These are phyloP conservation scores for Pangasianodon gigas DNA, from an alignment of 2,113 vertebrate genomes.

Conservation along the genomic window DNA sequence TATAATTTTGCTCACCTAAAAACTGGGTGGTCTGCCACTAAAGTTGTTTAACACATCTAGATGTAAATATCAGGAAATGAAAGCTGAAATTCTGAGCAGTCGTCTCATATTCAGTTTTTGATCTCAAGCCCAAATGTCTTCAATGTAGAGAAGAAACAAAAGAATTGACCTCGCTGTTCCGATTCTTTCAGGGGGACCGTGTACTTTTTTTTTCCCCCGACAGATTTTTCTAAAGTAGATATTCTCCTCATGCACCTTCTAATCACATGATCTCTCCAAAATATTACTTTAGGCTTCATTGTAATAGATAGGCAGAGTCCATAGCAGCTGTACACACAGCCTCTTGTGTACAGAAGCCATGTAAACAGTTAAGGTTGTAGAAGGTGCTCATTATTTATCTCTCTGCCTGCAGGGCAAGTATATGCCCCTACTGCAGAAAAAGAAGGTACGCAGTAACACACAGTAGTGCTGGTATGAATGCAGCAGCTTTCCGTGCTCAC, in stretches of 20 bases:
- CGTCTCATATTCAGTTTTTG: not conserved
- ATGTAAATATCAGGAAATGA: not conserved
- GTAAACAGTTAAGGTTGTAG: not conserved
- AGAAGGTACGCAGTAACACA: slow-evolving; percentile 56
- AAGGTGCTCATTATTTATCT: slow-evolving; percentile 41
- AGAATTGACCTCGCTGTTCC: not conserved
- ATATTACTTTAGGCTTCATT: not conserved
- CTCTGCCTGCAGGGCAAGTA: slow-evolving; percentile 58
- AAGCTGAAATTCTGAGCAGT: not conserved
- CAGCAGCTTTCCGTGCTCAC: slow-evolving; percentile 33
- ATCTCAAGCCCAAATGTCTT: not conserved
- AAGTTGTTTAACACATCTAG: not conserved
- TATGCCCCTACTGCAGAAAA: slow-evolving; percentile 61
- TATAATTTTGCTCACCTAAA: too few relatives aligned
- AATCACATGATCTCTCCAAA: not conserved
- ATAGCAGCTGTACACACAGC: not conserved
- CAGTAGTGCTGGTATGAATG: slow-evolving; percentile 30
- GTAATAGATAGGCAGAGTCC: not conserved
- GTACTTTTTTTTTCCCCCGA: not conserved
- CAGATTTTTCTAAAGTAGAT: not conserved
- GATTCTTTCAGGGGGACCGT: not conserved
- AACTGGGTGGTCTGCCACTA: too few relatives aligned
- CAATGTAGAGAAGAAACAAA: not conserved
- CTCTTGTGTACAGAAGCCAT: not conserved
- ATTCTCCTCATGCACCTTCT: too few relatives aligned